Conservation (phyloP, 2,888 invertebrate genomes). For the Drosophila nigricruria region DNA sequence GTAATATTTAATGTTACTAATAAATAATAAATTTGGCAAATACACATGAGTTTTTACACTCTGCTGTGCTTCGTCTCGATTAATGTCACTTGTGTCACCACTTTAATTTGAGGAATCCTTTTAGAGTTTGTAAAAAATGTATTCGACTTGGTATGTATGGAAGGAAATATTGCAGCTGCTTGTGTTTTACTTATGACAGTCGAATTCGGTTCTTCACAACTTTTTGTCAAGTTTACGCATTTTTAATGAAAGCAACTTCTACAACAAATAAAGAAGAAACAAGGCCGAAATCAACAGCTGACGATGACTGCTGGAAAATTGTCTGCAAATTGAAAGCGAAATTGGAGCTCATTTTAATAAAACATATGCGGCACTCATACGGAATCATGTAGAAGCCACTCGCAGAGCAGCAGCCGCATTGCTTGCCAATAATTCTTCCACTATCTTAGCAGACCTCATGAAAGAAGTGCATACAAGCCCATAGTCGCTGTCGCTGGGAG, state of each 20-base stretch:
- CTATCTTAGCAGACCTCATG: conserved; percentile 66
- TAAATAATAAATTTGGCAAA: not conserved
- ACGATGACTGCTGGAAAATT: conserved; percentile 37
- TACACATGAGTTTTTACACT: not conserved
- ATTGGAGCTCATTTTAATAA: conserved; percentile 76
- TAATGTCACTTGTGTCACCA: not conserved
- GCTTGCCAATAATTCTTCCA: conserved; percentile 78
- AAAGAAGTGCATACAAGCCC: conserved; percentile 81
- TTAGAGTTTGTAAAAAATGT: not conserved
- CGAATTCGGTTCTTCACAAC: conserved; percentile 25
- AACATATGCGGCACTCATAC: conserved; percentile 69
- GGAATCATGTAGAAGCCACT: conserved; percentile 2
- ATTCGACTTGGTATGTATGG: not conserved
- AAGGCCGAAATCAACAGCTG: conserved; percentile 37
- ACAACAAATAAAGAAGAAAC: conserved; percentile 34
- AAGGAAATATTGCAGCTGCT: conserved; percentile 5
- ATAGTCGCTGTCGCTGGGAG: conserved; percentile 41
- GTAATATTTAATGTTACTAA: not conserved
- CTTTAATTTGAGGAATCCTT: not conserved
- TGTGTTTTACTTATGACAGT: conserved; percentile 14
- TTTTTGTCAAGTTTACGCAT: conserved; percentile 56
- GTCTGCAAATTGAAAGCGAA: conserved; percentile 80
- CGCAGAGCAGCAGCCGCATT: conserved; percentile 48
- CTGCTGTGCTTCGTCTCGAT: not conserved
- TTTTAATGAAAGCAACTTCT: conserved; percentile 54